Evolutionary conservation across 2,113 vertebrate genomes (phyloP), one percentile per base, ranked within the genome.

Genomic region (Amphiprion percula): DNA sequence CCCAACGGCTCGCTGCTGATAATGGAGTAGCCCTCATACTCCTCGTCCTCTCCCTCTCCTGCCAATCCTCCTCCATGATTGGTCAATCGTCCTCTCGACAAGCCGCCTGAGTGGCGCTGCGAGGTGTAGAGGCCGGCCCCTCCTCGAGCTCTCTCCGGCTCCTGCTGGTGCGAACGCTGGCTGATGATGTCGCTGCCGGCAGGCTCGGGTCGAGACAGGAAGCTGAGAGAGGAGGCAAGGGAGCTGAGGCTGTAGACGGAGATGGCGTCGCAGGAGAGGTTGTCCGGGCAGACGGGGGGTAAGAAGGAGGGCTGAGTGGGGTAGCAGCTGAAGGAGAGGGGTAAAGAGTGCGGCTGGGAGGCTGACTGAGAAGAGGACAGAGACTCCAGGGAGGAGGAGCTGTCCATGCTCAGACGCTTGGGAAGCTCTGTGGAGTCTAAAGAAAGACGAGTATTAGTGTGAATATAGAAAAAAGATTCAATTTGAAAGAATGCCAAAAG

Each of bases 181-280:
- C 90, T 94, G 30, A 87, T 89, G 1, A 92, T 87, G 55, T 98
- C 97, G 2, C 93, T 87, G 10, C 87, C 21, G 0, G 91, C 94
- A 0, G 92, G 92, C 62, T 99, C 98, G 0, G 96, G 94, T 62
- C 97, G 96, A 66, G 97, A 96, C 83, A 95, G 95, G 67, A 98
- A 98, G 78, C 97, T 98, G 95, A 98, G 96, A 15, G 97, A 98
- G 53, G 97, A 99, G 58, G 97, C 95, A 4, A 99, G 96, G 61
- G 98, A 99, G 93, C 97, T 99, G 83, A 99, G 95, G 84, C 97
- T 99, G 91, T 99, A 99, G 53, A 99, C 96, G 0, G 98, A 99
- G 90, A 99, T 97, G 93, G 97, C 97, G 5, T 99, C 98, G 0
- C 96, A 97, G 44, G 96, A 96, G 24, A 97, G 87, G 89, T 93